Base-by-base conservation (phyloP, 1,140 invertebrate species). In the Melipona quadrifasciata region DNA sequence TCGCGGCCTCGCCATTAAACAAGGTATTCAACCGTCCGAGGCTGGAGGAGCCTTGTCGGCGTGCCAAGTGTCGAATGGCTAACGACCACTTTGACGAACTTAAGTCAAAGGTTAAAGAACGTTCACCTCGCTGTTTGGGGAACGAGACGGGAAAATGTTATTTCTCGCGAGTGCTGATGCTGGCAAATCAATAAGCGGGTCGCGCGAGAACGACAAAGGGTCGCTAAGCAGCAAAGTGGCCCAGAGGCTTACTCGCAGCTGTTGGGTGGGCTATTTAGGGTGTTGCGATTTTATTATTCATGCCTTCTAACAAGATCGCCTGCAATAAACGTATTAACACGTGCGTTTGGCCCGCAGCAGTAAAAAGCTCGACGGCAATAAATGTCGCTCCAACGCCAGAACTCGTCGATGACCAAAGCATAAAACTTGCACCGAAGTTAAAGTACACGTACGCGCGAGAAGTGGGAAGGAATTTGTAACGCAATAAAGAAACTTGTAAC, bases 81-180 rank as follows among this genome's bases (percentile, higher is more conserved):
- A 79, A 84, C 39, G 82, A 84, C 67, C 64, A 19, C 75, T 79
- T 79, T 71, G 75, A 67, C 53, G 68, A 82, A 76, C 81, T 58
- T 67, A 64, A 27, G 67, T 84, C 75, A 84, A 79, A 84, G 82
- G 82, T 84, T 71, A n/a, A 21, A 34, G 82, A 84, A 55, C 75
- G 67, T 84, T 84, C 82, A 84, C 82, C 82, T 5, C 81, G 53
- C 4, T 11, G n/a, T n/a, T 4, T 2, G 31, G 31, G 31, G 31
- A 17, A 47, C 47, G 17, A 16, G 73, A 47, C 51, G 57, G 76
- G 61, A 55, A 47, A 70, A 58, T 24, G 64, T 82, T 68, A 76
- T 68, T 55, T n/a, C n/a, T n/a, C n/a, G 21, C 39, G 75, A 39
- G 24, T 64, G 75, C 55, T 64, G 76, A 71, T 70, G 39, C 65